Base-by-base conservation (phyloP, 2,888 invertebrate species). In the Muschampia plurimacula region DNA sequence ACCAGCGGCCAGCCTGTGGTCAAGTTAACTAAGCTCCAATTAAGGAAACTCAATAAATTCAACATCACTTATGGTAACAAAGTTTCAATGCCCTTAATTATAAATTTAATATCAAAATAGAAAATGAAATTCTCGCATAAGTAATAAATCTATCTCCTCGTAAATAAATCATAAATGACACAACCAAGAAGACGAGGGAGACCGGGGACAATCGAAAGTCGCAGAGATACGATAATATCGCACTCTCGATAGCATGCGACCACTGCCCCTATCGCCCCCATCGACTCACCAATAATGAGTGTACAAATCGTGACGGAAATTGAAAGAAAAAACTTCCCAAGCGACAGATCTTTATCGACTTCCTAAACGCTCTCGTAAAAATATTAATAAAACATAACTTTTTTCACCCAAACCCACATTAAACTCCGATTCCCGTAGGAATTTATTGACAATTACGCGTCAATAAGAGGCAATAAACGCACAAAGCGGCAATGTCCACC, bases 311-410 rank as follows among this genome's bases (percentile, higher is more conserved):
- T 92, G 92, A 93, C 93, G 93, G 92, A 94, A 92, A 93, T 93
- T 89, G 92, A 93, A 93, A 93, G 92, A 94, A 92, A 94, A 92
- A 94, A 93, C 91, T 91, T 92, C 92, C 91, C 92, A 88, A 92
- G 85, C 87, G 88, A 82, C 89, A 89, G 93, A 94, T 94, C 93
- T 91, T 91, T 93, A 94, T 93, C 93, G 86, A 80, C 84, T 80
- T 84, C 88, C 92, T 94, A 94, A 94, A 93, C 91, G 93, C 85
- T 94, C 93, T 93, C 93, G 93, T 94, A 94, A 94, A 93, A 94
- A 94, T 94, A 94, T 94, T 94, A 94, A 94, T 94, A 94, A 94
- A 94, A 94, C 91, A 93, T 92, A 93, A 93, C 92, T 93, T 94
- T 93, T 94, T 92, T 81, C 90, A 92, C 93, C 90, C 92, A 94